Conservation (phyloP, 2,113 vertebrate genomes). For the Penelope pileata region DNA sequence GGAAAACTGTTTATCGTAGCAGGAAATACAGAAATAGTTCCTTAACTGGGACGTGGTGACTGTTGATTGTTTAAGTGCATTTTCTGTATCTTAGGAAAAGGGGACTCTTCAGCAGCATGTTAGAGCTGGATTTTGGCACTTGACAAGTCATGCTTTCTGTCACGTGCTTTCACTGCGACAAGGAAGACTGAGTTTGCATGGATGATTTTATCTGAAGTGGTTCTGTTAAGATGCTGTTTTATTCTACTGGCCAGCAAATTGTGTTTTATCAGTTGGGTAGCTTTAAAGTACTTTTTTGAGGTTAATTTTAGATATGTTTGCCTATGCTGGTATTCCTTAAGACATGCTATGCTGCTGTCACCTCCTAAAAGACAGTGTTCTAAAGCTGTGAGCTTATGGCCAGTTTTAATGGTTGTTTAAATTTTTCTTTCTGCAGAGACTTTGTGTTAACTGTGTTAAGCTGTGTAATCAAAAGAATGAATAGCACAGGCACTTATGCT, state of each 20-base stretch:
- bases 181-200: not conserved
- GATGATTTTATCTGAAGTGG: not conserved
- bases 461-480: not conserved
- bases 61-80: not conserved
- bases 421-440: not conserved
- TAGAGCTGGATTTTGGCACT: not conserved
- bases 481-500: not conserved
- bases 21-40: slow-evolving; percentile 34
- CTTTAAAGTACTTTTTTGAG: not conserved
- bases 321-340: not conserved
- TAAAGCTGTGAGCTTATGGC: not conserved
- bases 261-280: not conserved
- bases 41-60: not conserved
- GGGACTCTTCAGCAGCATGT: not conserved
- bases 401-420: not conserved
- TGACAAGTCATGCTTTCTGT: not conserved
- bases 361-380: not conserved
- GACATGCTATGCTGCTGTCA: not conserved
- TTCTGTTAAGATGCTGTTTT: not conserved
- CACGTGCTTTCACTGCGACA: not conserved
- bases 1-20: slow-evolving; percentile 5
- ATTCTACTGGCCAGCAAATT: not conserved
- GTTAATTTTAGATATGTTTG: not conserved
- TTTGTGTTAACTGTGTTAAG: not conserved
- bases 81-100: not conserved